Conservation (phyloP, 1,140 invertebrate genomes). For the Melitaea cinxia region DNA sequence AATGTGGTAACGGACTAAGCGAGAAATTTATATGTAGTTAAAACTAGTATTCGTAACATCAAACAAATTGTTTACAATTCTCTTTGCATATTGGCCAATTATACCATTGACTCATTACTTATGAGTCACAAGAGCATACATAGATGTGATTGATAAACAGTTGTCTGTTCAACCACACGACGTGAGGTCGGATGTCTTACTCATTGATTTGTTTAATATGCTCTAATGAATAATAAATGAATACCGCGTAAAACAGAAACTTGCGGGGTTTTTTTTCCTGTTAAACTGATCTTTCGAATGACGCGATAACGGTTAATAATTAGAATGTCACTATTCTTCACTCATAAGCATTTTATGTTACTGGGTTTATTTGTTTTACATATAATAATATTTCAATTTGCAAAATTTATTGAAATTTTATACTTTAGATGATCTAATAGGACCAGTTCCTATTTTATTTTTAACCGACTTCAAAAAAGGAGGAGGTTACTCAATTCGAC, state of each 20-base stretch:
- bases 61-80: too few relatives aligned
- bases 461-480: too few relatives aligned
- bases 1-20: too few relatives aligned
- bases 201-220: conserved; percentile 10
- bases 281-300: background rate
- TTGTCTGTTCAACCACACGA: conserved; percentile 6
- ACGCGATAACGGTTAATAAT: background rate
- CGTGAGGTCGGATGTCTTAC: conserved; percentile 7
- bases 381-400: too few relatives aligned
- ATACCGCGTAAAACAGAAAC: conserved; percentile 1
- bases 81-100: background rate
- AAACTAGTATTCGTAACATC: too few relatives aligned
- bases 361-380: too few relatives aligned
- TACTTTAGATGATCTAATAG: too few relatives aligned
- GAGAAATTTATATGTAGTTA: too few relatives aligned
- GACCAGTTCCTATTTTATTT: too few relatives aligned
- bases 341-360: too few relatives aligned
- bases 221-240: conserved; percentile 15
- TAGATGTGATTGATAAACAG: conserved; percentile 13
- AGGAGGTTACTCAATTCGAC: too few relatives aligned
- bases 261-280: background rate
- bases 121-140: conserved; percentile 1
- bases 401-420: too few relatives aligned
- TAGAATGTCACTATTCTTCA: background rate
- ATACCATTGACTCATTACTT: background rate